These are phyloP conservation scores for Gulo gulo DNA, from an alignment of 2,113 vertebrate species.

Conservation along the genomic window DNA sequence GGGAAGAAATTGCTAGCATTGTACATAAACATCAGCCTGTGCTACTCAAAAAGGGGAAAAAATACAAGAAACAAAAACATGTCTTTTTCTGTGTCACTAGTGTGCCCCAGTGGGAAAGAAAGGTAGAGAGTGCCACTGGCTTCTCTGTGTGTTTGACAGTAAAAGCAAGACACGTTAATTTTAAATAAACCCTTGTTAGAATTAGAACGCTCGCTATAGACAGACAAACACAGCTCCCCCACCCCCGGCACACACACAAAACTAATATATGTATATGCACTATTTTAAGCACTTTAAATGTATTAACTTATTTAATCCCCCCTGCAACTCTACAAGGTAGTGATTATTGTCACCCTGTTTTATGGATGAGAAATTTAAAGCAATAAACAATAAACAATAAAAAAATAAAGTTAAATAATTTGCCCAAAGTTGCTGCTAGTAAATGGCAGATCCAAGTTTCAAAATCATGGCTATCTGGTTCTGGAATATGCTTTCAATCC, in stretches of 20 bases:
- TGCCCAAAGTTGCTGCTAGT: background rate
- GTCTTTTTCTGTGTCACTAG: background rate
- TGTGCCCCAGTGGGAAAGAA: background rate
- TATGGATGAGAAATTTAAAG: conserved; percentile 1
- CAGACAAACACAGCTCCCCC: background rate
- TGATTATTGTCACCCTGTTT: background rate
- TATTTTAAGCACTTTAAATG: background rate
- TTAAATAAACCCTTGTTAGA: conserved; percentile 10
- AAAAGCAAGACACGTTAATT: background rate
- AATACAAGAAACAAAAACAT: background rate
- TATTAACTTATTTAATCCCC: background rate
- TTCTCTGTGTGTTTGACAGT: background rate
- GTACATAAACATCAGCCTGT: conserved; percentile 31
- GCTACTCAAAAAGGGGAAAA: background rate
- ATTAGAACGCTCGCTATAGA: background rate
- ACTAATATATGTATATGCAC: background rate
- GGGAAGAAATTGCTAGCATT: background rate
- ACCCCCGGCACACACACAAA: background rate
- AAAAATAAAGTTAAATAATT: background rate
- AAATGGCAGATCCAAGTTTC: background rate
- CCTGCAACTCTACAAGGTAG: background rate
- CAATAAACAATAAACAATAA: too few species aligned
- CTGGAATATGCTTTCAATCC: background rate
- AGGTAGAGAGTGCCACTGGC: background rate
- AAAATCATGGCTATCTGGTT: background rate